Base-by-base conservation (phyloP, 2,888 invertebrate species). In the Tiliacea citrago region DNA sequence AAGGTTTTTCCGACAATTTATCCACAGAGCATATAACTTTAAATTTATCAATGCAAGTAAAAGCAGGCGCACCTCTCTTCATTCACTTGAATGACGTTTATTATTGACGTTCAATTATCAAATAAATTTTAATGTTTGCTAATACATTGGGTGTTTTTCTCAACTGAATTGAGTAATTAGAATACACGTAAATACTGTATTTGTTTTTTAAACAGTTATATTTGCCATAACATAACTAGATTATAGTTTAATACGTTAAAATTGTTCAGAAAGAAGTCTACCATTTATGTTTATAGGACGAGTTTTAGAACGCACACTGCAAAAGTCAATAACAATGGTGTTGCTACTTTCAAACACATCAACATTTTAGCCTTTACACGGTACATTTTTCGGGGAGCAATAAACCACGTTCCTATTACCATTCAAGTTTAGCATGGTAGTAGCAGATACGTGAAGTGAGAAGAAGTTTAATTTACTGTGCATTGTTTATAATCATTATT, bases 1-100 rank as follows among this genome's bases (percentile, higher is more conserved):
- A 92, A 92, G 92, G 91, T 88, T 92, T 90, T 91, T 86, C 84
- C 81, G 75, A 85, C 79, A 88, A 90, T 90, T 89, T n/a, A n/a
- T n/a, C n/a, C n/a, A n/a, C n/a, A n/a, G n/a, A n/a, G n/a, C n/a
- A n/a, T n/a, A n/a, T n/a, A n/a, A n/a, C n/a, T n/a, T n/a, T n/a
- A n/a, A n/a, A n/a, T n/a, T n/a, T 89, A 89, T 82, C 88, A 86
- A 86, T 86, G 73, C 74, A 83, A 73, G 72, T 66, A 42, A 80
- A 49, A 84, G 70, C 75, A 89, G 88, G 88, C 90, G 90, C 90
- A 90, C 89, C 90, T 89, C 88, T 86, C 87, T 87, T 78, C 73
- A 77, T 66, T 75, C 73, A 68, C 55, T 68, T 76, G 67, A 81
- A 86, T 88, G 88, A 90, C 89, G 85, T 89, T 88, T 87, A 57